Conservation (phyloP, 2,113 vertebrate genomes). For the Caretta caretta region DNA sequence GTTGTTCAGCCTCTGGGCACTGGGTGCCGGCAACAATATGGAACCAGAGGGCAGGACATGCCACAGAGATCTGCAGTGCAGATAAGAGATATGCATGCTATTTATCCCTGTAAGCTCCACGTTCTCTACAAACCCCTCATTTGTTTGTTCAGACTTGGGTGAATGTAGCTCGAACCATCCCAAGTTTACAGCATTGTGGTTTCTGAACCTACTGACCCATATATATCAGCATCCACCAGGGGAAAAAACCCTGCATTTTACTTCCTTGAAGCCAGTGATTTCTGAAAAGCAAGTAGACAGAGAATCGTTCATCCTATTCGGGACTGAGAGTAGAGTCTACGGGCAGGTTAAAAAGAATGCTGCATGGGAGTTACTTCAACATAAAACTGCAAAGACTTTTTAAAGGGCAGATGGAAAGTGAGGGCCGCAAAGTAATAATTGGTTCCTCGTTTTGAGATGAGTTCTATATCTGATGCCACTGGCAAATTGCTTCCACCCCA, state of each 20-base stretch:
- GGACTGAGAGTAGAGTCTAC: neutral
- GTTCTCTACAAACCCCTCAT: neutral
- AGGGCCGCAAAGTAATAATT: neutral
- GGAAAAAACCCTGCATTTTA: neutral
- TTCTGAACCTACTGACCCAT: neutral
- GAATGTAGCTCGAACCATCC: neutral
- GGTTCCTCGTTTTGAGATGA: neutral
- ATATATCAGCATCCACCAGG: neutral
- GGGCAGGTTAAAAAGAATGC: neutral
- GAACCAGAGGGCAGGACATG: no score
- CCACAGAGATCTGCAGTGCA: no score
- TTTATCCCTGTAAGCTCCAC: no score
- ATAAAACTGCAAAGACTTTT: neutral
- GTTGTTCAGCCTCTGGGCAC: no score
- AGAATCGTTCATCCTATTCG: neutral
- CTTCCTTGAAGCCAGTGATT: neutral
- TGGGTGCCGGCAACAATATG: no score
- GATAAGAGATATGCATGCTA: no score
- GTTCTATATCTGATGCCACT: neutral
- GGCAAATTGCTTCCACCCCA: neutral
- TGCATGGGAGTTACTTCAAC: accelerated
- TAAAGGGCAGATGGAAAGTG: neutral
- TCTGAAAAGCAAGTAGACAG: neutral
- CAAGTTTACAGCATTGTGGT: neutral
- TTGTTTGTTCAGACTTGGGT: neutral